phyloP scores from a whole-genome alignment of 1,140 invertebrate species.

The Calephelis virginiensis region DNA sequence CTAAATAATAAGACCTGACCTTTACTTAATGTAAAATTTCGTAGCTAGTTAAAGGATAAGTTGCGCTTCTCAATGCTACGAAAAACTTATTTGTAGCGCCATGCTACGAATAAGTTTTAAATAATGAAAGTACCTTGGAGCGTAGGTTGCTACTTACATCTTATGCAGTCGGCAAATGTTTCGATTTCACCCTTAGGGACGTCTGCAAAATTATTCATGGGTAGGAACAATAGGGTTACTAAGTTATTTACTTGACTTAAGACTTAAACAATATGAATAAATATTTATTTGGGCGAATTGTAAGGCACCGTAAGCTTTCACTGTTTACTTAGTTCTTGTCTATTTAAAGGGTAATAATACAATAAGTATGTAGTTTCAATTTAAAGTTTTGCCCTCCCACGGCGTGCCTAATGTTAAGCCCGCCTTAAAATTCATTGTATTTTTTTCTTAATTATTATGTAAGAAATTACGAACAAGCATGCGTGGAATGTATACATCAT shows the following conservation, averaged over 20 bases:
- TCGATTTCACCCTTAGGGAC: constrained; percentile 9
- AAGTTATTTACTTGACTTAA: neutral
- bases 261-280: neutral
- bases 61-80: neutral
- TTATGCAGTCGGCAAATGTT: constrained; percentile 7
- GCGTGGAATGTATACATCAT: no score
- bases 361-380: neutral
- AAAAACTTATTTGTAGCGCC: neutral
- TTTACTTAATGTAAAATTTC: no score
- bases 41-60: no score
- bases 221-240: constrained; percentile 3
- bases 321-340: neutral
- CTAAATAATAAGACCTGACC: no score
- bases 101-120: neutral
- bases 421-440: no score
- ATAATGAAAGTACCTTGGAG: constrained; percentile 1
- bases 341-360: neutral
- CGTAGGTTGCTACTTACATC: neutral
- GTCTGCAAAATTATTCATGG: constrained; percentile 11
- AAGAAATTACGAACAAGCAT: no score
- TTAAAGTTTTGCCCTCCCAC: no score
- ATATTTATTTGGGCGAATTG: constrained; percentile 3
- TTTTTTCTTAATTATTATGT: no score
- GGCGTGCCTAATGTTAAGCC: no score
- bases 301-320: neutral